Percentiles rank a stretch among this genome's conserved stretches.
Evolutionary conservation across 1,140 invertebrate species (phyloP).

Genomic region (Radopholus similis): DNA sequence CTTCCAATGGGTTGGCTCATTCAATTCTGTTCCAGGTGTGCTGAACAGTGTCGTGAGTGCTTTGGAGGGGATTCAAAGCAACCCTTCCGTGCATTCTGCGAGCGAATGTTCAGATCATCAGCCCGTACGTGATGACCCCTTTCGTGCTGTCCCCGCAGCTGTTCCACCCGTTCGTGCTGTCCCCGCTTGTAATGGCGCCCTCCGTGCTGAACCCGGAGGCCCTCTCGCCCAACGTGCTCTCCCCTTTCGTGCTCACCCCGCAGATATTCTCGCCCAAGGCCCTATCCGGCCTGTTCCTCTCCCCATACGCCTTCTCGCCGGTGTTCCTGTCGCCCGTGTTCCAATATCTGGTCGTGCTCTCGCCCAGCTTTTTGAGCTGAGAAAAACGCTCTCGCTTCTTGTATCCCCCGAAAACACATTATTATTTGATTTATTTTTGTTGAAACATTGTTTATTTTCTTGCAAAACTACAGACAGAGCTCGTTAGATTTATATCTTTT

Average conservation of each 20-base stretch:
- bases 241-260: slow-evolving; percentile 38
- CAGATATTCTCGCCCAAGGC: slow-evolving; percentile 21
- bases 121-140: slow-evolving; percentile 38
- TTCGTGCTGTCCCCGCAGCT: slow-evolving; percentile 31
- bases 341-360: slow-evolving; percentile 23
- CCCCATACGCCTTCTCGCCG: slow-evolving; percentile 27
- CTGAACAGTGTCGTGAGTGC: slow-evolving; percentile 10
- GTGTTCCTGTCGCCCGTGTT: slow-evolving; percentile 15
- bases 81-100: too few species aligned
- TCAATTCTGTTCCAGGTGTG: not conserved
- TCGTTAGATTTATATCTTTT: too few species aligned
- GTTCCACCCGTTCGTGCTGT: slow-evolving; percentile 28
- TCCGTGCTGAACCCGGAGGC: slow-evolving; percentile 39
- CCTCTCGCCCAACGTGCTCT: slow-evolving; percentile 32
- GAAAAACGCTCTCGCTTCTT: too few species aligned
- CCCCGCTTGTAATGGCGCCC: slow-evolving; percentile 23
- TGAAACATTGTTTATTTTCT: too few species aligned
- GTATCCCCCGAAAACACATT: too few species aligned
- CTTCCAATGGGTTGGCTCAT: not conserved
- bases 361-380: slow-evolving; percentile 36
- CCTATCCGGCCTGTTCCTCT: slow-evolving; percentile 21
- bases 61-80: not conserved
- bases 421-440: too few species aligned
- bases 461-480: too few species aligned
- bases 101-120: slow-evolving; percentile 27